These are phyloP conservation scores for Ophion slaviceki DNA, from an alignment of 2,888 invertebrate species.

Conservation along the genomic window DNA sequence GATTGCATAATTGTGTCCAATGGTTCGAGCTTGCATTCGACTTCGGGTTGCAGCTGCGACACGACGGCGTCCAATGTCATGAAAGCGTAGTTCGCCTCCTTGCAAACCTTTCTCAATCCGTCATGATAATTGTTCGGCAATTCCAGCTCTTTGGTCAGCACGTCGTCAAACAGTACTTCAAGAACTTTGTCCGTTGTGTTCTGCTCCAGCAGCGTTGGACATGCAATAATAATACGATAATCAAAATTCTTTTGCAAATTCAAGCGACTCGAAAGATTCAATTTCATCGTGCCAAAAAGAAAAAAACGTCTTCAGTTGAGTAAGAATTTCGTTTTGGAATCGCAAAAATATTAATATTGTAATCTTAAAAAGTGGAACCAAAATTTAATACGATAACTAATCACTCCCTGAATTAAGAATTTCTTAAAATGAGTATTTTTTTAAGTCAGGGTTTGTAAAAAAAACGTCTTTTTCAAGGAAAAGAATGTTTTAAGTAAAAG, in stretches of 20 bases:
- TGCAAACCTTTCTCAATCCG: constrained; percentile 77
- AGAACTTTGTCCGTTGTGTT: constrained; percentile 77
- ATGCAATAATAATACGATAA: neutral
- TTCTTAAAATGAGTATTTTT: neutral
- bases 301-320: neutral
- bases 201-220: constrained; percentile 63
- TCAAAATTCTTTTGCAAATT: neutral
- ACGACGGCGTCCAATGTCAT: constrained; percentile 79
- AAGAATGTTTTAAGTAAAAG: neutral
- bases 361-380: neutral
- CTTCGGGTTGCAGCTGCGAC: constrained; percentile 72
- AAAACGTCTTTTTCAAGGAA: neutral
- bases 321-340: neutral
- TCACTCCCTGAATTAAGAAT: neutral
- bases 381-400: neutral
- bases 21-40: constrained; percentile 78
- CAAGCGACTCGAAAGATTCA: too few relatives aligned
- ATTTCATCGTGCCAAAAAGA: neutral
- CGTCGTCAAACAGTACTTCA: constrained; percentile 73
- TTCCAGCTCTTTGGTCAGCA: constrained; percentile 70
- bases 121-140: constrained; percentile 78
- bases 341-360: neutral
- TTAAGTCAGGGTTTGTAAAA: neutral
- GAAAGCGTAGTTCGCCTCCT: constrained; percentile 78
- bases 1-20: constrained; percentile 79